Base-by-base conservation (phyloP, 1,140 invertebrate species). In the Caenorhabditis briggsae region DNA sequence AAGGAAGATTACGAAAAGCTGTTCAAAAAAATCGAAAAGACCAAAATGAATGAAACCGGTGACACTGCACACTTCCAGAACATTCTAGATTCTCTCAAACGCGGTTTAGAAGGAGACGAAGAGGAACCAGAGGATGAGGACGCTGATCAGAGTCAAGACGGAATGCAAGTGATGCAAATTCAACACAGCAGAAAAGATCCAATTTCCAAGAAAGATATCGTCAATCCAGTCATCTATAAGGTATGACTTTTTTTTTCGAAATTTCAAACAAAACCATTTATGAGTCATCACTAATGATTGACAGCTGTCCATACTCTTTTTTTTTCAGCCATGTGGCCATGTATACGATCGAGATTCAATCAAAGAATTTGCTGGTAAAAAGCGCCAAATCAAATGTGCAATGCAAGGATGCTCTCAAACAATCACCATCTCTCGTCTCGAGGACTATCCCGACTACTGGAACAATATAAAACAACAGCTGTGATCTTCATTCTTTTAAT, bases 141-240 rank as follows among this genome's bases (percentile, higher is more conserved):
- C 33, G 33, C 33, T 33, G 33, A 33, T 33, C 33, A 33, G 33
- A 33, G 33, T 33, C 33, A 33, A 33, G 33, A 46, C 6, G 65
- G 53, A 50, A 46, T 78, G 70, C 12, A 78, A 53, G 70, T 78
- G 9, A 23, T 46, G 33, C 70, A 78, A 78, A 46, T 78, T 20
- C 70, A 78, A 50, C 46, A 78, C 46, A 78, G 70, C 9, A 78
- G 70, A 16, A 50, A 50, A 23, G 70, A 78, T 43, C 70, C 70
- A 50, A 78, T 78, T 23, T 78, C 70, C n/a, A 78, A 78, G n/a
- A 78, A 78, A 53, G 70, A 78, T 50, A 78, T 78, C 50, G 70
- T 50, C 7, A 78, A 78, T 78, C 70, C 70, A 50, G 70, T 78
- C 14, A 78, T 78, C 70, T 20, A 53, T 12, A 20, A 50, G 70